A percentile compares a stretch with the other conserved stretches of the same genome.
These are phyloP conservation scores for Platycheirus rosarum DNA, from an alignment of 2,888 invertebrate species.

Conservation along the genomic window DNA sequence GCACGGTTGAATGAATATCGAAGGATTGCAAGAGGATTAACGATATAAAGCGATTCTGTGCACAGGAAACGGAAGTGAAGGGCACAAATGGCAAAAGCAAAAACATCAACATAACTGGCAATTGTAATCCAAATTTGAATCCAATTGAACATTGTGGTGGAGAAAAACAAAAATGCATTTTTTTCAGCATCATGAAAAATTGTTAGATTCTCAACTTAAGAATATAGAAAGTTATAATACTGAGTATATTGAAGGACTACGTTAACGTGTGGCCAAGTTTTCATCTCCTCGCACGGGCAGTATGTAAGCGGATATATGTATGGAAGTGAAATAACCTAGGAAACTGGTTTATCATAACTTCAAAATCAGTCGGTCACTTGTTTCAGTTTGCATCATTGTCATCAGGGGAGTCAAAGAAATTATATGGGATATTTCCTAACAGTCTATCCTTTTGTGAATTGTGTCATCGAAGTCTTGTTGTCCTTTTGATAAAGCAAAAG, in stretches of 20 bases:
- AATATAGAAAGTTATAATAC: constrained; percentile 9
- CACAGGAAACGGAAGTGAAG: constrained; percentile 64
- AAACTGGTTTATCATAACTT: constrained; percentile 62
- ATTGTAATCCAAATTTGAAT: constrained; percentile 73
- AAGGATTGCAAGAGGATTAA: constrained; percentile 73
- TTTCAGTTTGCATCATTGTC: constrained; percentile 65
- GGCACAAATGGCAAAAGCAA: constrained; percentile 17
- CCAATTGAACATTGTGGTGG: constrained; percentile 69
- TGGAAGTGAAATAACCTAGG: constrained; percentile 36
- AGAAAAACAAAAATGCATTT: constrained; percentile 67
- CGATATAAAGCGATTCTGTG: constrained; percentile 50
- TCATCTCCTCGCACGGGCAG: constrained; percentile 9
- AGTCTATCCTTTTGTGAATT: constrained; percentile 62
- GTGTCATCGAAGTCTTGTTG: constrained; percentile 51
- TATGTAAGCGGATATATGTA: too few relatives aligned
- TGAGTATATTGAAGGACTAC: neutral
- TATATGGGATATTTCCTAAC: constrained; percentile 53
- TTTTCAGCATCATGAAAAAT: constrained; percentile 37
- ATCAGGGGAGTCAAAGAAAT: constrained; percentile 15
- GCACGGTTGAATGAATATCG: constrained; percentile 71
- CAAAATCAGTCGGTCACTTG: constrained; percentile 71
- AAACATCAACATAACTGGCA: constrained; percentile 26
- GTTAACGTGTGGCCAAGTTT: constrained; percentile 35
- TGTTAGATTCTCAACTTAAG: constrained; percentile 48
- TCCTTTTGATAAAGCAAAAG: constrained; percentile 29